phyloP scores from a whole-genome alignment of 2,888 invertebrate genomes.

The Elmis aenea region DNA sequence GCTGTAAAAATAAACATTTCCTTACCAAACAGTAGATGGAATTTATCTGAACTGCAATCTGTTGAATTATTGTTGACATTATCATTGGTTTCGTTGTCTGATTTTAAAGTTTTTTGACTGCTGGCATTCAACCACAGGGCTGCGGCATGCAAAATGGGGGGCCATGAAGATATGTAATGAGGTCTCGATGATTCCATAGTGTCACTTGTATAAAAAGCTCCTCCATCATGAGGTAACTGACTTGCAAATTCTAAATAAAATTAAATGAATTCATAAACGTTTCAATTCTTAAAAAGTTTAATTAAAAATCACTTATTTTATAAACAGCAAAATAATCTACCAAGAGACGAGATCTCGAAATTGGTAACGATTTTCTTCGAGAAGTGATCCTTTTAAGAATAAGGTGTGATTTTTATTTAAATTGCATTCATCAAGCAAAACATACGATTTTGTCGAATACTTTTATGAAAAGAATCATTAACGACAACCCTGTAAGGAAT shows the following conservation, averaged over 20 bases:
- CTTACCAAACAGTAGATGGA: slow-evolving; percentile 86
- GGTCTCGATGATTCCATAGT: slow-evolving; percentile 89
- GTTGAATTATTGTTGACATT: slow-evolving; percentile 49
- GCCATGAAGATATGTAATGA: slow-evolving; percentile 92
- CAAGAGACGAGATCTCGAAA: too few species aligned
- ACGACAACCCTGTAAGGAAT: too few species aligned
- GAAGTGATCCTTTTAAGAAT: too few species aligned
- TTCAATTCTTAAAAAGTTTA: too few species aligned
- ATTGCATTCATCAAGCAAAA: too few species aligned
- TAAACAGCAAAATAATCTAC: too few species aligned
- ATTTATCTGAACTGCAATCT: slow-evolving; percentile 51
- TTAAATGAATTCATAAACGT: slow-evolving; percentile 1
- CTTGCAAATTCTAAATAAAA: slow-evolving; percentile 78
- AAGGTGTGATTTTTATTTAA: slow-evolving; percentile 1
- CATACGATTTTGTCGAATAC: too few species aligned
- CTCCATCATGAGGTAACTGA: slow-evolving; percentile 92
- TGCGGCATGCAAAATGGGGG: slow-evolving; percentile 89
- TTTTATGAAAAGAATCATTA: too few species aligned
- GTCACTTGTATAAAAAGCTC: slow-evolving; percentile 96
- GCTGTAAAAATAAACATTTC: slow-evolving; percentile 8
- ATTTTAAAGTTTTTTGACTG: slow-evolving; percentile 46
- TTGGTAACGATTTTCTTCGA: too few species aligned
- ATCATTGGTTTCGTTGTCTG: slow-evolving; percentile 42
- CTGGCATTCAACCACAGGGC: slow-evolving; percentile 77
- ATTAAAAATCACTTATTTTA: too few species aligned